Base-by-base conservation (phyloP, 1,140 invertebrate genomes). In the Cotesia vestalis region DNA sequence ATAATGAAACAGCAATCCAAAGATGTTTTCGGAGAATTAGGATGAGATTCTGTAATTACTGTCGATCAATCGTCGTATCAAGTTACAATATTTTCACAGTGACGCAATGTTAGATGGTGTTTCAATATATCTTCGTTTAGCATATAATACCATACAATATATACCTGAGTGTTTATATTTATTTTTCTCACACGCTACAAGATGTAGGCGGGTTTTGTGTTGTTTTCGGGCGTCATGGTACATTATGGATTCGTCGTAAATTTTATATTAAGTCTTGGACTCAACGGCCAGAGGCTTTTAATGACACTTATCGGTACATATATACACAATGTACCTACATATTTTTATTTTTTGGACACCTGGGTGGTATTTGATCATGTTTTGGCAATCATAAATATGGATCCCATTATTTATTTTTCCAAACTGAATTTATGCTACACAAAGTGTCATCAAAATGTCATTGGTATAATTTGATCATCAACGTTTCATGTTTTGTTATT, bases 41-140 rank as follows among this genome's bases (percentile, higher is more conserved):
- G 27, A 27, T 27, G 27, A 27, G 27, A 27, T 27, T 27, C 40
- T 46, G 6, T 9, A 46, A 46, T 46, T 46, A 46, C 11, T 46
- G 6, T 81, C 78, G 79, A 82, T 82, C 78, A 72, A 74, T 78
- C 79, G 78, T 71, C 79, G 75, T 78, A 78, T 75, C 74, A 63
- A 63, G 38, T 51, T 59, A 36, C 40, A 46, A 46, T 46, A 46
- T 46, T 46, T 46, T 46, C 11, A 46, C 11, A 46, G 40, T 46
- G 40, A 46, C 40, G 40, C 11, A 46, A 46, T 6, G 11, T 46
- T 9, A 46, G 40, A 46, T 46, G 27, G 1, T 8, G 46, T 52
- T 11, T 11, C 46, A 52, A 52, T 52, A 52, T 11, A 52, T 52
- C n/a, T 52, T 5, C 12, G 53, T n/a, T 55, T 20, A 20, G 12